Evolutionary conservation across 2,113 vertebrate genomes (phyloP).

Genomic region (Propithecus coquereli): DNA sequence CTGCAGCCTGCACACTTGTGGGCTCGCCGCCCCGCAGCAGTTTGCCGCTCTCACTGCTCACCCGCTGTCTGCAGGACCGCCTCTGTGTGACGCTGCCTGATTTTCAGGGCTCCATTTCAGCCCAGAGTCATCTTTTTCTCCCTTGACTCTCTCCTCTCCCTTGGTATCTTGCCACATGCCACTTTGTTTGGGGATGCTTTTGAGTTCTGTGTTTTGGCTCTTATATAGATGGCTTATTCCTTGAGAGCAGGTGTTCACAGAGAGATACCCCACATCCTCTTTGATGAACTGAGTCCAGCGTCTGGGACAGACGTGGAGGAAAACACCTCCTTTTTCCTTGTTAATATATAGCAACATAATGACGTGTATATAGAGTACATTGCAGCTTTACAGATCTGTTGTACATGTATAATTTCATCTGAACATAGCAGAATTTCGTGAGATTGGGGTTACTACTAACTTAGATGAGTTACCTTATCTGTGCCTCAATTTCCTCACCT

Average conservation of each 20-base stretch:
- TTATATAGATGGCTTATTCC: not conserved
- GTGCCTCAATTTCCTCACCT: not conserved
- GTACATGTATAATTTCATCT: not conserved
- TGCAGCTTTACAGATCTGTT: not conserved
- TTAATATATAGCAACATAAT: not conserved
- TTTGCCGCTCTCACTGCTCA: not conserved
- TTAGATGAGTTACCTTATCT: not conserved
- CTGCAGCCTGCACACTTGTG: rapidly evolving
- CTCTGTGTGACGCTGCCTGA: not conserved
- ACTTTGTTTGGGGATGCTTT: not conserved
- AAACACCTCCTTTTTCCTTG: not conserved
- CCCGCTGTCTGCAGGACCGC: not conserved
- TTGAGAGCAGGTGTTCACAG: not conserved
- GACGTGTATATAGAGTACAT: not conserved
- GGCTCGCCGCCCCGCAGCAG: not conserved
- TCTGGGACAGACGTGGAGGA: not conserved
- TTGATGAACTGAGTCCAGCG: not conserved
- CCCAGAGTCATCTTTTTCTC: not conserved
- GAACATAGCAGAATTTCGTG: not conserved
- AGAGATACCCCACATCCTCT: not conserved
- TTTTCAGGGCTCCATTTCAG: not conserved
- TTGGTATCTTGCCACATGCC: not conserved
- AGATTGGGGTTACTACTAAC: not conserved
- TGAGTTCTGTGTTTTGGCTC: not conserved
- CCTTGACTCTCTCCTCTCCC: not conserved